Conservation (phyloP, 2,888 invertebrate genomes). For the Stomorhina lunata region DNA sequence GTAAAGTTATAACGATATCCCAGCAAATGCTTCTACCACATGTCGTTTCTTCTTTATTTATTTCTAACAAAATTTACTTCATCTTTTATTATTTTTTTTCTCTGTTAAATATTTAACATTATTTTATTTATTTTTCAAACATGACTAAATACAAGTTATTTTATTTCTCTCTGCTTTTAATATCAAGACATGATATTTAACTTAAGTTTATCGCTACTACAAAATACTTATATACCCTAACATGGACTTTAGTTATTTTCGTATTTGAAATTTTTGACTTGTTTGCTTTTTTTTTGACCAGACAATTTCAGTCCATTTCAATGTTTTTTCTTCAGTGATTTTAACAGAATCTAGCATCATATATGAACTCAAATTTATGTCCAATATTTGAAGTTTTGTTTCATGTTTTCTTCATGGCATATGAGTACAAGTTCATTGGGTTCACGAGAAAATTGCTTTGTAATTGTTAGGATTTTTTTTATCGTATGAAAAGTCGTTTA, state of each 20-base stretch:
- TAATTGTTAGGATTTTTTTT: constrained; percentile 68
- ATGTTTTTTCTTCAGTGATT: background rate
- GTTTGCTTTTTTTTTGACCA: background rate
- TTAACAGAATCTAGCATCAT: constrained; percentile 11
- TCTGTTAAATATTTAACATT: background rate
- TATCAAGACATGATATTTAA: background rate
- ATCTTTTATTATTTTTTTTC: background rate
- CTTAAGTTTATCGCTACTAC: background rate
- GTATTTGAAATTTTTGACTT: background rate
- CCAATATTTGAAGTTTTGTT: background rate
- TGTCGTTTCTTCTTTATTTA: constrained; percentile 7
- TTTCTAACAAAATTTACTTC: background rate
- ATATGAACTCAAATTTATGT: no score
- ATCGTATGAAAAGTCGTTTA: background rate
- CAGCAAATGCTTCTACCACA: no score
- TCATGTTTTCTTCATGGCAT: constrained; percentile 1
- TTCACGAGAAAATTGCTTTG: constrained; percentile 69
- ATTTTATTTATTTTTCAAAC: constrained; percentile 8
- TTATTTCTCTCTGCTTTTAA: background rate
- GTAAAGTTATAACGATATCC: no score
- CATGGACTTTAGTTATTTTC: no score
- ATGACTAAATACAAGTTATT: background rate
- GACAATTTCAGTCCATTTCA: background rate
- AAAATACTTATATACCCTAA: background rate
- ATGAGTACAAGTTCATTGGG: background rate